These are phyloP conservation scores for Polyploca ridens DNA, from an alignment of 2,888 invertebrate genomes.

Conservation along the genomic window DNA sequence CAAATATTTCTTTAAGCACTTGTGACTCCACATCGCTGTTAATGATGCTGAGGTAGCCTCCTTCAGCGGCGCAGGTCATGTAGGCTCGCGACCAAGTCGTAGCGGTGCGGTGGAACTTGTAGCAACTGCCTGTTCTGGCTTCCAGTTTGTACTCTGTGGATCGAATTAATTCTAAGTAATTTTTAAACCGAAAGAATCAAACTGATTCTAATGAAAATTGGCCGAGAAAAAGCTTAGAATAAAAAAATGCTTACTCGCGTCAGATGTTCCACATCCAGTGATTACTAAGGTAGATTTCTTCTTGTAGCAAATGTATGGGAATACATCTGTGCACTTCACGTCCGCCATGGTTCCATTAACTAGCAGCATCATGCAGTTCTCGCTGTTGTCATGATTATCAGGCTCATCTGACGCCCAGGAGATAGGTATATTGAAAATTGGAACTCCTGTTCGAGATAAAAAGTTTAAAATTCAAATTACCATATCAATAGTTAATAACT, in stretches of 20 bases:
- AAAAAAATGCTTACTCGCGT: neutral
- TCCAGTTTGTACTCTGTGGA: constrained; percentile 19
- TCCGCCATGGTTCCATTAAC: constrained; percentile 20
- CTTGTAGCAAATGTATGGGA: constrained; percentile 23
- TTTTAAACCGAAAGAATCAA: too few relatives aligned
- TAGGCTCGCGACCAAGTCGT: constrained; percentile 18
- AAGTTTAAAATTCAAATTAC: too few relatives aligned
- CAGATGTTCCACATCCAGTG: constrained; percentile 12
- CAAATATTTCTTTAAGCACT: constrained; percentile 9
- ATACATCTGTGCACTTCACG: constrained; percentile 16
- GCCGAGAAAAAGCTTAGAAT: too few relatives aligned
- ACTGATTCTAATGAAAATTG: neutral
- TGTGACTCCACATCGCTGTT: constrained; percentile 19
- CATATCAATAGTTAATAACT: too few relatives aligned
- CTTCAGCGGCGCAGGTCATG: constrained; percentile 24
- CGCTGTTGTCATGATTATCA: constrained; percentile 20
- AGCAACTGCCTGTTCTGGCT: constrained; percentile 19
- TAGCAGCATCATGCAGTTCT: constrained; percentile 20
- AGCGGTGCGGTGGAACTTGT: constrained; percentile 20
- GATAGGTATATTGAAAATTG: constrained; percentile 17
- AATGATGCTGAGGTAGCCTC: constrained; percentile 22
- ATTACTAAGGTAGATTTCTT: constrained; percentile 11
- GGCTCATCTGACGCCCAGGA: constrained; percentile 22
- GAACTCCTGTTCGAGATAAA: constrained; percentile 17
- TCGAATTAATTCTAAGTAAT: too few relatives aligned